phyloP scores from a whole-genome alignment of 2,888 invertebrate genomes.

The Acleris sparsana region DNA sequence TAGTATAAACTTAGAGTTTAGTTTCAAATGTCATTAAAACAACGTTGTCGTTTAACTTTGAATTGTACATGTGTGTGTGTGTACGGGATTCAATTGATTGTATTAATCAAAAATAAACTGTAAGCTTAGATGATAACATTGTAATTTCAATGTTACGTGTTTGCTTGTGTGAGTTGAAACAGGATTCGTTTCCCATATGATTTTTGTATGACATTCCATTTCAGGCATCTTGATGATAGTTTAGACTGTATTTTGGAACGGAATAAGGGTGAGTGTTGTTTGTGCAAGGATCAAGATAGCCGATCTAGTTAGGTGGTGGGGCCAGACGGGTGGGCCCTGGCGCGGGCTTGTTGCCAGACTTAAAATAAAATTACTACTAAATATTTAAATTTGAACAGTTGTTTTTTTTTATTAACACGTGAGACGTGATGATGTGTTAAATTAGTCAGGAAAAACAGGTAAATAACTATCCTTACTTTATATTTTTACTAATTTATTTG shows the following conservation, averaged over 20 bases:
- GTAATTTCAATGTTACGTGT: neutral
- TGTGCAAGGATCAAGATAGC: slow-evolving; percentile 42
- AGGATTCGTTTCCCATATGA: slow-evolving; percentile 78
- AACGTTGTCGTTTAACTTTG: slow-evolving; percentile 35
- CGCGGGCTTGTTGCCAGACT: slow-evolving; percentile 51
- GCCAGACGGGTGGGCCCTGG: slow-evolving; percentile 55
- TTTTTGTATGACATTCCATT: slow-evolving; percentile 76
- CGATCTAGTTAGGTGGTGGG: slow-evolving; percentile 64
- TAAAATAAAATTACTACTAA: slow-evolving; percentile 44
- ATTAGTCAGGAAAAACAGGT: neutral
- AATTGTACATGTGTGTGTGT: slow-evolving; percentile 29
- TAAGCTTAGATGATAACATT: neutral
- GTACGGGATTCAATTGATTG: slow-evolving; percentile 18
- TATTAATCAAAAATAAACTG: slow-evolving; percentile 9
- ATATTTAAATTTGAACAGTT: slow-evolving; percentile 28
- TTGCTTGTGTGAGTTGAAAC: slow-evolving; percentile 57
- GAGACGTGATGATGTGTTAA: neutral
- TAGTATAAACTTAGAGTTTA: slow-evolving; percentile 1
- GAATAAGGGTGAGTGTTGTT: slow-evolving; percentile 45
- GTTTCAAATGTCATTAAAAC: slow-evolving; percentile 38
- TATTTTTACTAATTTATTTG: too few species aligned
- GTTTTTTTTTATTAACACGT: neutral
- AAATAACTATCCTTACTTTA: neutral
- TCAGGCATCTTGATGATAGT: slow-evolving; percentile 40
- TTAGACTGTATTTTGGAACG: slow-evolving; percentile 28